phyloP scores from a whole-genome alignment of 2,888 invertebrate species.

The Slavum lentiscoides region DNA sequence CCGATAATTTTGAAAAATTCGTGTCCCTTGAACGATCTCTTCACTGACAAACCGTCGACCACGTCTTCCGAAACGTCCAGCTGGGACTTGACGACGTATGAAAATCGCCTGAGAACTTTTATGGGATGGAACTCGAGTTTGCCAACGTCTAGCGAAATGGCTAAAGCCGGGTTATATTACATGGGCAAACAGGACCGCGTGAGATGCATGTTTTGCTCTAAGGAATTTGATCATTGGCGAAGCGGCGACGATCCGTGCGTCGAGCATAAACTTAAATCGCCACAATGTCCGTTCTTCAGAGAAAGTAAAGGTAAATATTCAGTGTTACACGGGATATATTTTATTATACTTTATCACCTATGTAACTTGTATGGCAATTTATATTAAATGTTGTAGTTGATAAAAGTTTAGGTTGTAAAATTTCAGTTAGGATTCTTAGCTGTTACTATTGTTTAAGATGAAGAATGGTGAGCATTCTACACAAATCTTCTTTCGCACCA shows the following conservation, averaged over 20 bases:
- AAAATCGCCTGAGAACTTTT: slow-evolving; percentile 47
- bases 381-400: neutral
- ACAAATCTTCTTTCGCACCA: too few relatives aligned
- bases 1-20: slow-evolving; percentile 20
- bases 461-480: too few relatives aligned
- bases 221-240: slow-evolving; percentile 81
- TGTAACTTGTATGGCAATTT: neutral
- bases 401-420: neutral
- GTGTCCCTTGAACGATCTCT: neutral
- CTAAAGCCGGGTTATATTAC: slow-evolving; percentile 82
- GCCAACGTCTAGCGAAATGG: slow-evolving; percentile 63
- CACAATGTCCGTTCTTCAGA: slow-evolving; percentile 75
- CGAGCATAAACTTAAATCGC: slow-evolving; percentile 81
- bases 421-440: neutral
- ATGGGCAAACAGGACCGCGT: slow-evolving; percentile 76
- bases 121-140: slow-evolving; percentile 55
- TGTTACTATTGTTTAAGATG: too few relatives aligned
- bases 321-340: too few relatives aligned
- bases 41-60: neutral
- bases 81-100: slow-evolving; percentile 22
- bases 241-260: slow-evolving; percentile 77
- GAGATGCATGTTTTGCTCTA: slow-evolving; percentile 77
- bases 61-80: slow-evolving; percentile 19
- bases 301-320: neutral
- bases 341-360: neutral